These are phyloP conservation scores for Eulacestoma nigropectus DNA, from an alignment of 2,113 vertebrate genomes.

Conservation along the genomic window DNA sequence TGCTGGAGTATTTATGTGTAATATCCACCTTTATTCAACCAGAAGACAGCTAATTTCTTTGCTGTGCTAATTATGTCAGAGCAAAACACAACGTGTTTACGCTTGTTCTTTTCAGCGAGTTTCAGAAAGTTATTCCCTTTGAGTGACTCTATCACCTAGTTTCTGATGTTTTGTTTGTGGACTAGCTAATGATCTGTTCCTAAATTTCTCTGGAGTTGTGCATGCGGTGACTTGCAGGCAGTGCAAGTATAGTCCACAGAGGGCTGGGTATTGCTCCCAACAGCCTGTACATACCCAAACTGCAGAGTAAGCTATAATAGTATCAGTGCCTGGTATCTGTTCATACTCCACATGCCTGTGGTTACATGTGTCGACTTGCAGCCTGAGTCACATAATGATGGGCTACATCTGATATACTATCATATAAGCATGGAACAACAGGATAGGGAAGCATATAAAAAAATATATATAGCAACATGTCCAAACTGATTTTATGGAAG, in stretches of 20 bases:
- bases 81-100: not conserved
- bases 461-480: not conserved
- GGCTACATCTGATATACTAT: not conserved
- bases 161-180: not conserved
- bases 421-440: not conserved
- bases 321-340: slow-evolving; percentile 1
- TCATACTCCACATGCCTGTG: not conserved
- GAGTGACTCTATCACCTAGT: not conserved
- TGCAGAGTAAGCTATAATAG: not conserved
- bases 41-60: slow-evolving; percentile 25
- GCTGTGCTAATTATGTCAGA: slow-evolving; percentile 26
- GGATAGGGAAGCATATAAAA: not conserved
- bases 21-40: not conserved
- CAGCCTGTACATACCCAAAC: not conserved
- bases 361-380: slow-evolving; percentile 10
- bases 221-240: not conserved
- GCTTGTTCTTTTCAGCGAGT: not conserved
- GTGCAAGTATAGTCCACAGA: not conserved
- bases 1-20: not conserved
- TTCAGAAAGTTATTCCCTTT: not conserved
- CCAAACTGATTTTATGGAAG: not conserved
- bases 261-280: not conserved
- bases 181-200: not conserved
- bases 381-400: slow-evolving; percentile 22
- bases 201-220: not conserved